Evolutionary conservation across 1,140 invertebrate species (phyloP), one percentile per base, ranked within the genome.

Genomic region (Zaprionus lachaisei): DNA sequence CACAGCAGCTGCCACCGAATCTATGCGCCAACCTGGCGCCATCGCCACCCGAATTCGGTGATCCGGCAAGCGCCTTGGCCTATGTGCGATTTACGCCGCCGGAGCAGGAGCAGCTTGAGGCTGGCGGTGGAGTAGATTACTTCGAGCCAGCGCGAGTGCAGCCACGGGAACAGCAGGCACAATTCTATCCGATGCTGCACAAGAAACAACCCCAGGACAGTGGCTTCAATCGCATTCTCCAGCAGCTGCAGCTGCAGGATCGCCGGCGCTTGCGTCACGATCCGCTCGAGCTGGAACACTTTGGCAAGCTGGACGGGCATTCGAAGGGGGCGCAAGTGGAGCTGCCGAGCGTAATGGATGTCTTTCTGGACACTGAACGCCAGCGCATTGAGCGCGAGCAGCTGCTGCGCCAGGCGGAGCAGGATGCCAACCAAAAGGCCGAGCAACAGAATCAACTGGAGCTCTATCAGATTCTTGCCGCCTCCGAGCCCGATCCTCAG

Each of bases 51-150:
- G 81, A 92, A 22, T 79, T 95, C 41, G 95, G 96, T 79, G 95
- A 96, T 5, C 94, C 95, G 49, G 81, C 85, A n/a, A 94, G 94
- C 77, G 94, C 95, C 57, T 92, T 97, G 74, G 97, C 97, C 20
- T 96, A 96, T 77, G 95, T 98, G 2, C 95, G 95, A 70, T 97
- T 97, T 78, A 96, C 95, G 1, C 96, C 97, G 5, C 97, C 96
- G 64, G 94, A 72, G 15, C 31, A 38, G 28, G 72, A 70, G 96
- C 75, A 97, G 44, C 67, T 79, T 37, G 83, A 95, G 83, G 47
- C 47, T 2, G 47, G 12, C 6, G 44, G 63, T 68, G 68, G 84
- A 95, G 83, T 97, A 93, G 93, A 97, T n/a, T 97, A 96, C 90
- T 96, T 95, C 28, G 85, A 89, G 31, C 81, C 74, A 26, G 72